Evolutionary conservation across 2,888 invertebrate genomes (phyloP).

Genomic region (Lithophane semibrunnea): DNA sequence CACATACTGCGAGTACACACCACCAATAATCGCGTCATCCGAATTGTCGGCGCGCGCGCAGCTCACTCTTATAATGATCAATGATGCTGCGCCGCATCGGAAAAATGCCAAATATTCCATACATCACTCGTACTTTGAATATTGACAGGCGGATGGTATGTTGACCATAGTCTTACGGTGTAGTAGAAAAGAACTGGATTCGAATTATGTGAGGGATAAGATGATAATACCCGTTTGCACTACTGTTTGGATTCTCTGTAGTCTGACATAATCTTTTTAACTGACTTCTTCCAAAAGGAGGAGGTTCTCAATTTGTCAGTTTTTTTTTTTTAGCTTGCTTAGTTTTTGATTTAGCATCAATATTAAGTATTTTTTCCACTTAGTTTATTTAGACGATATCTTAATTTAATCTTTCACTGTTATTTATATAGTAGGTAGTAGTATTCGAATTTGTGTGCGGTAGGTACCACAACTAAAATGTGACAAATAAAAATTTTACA

Average conservation of each 20-base stretch:
- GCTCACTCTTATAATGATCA: constrained; percentile 87
- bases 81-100: constrained; percentile 79
- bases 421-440: too few species aligned
- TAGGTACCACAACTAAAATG: too few species aligned
- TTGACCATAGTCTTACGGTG: constrained; percentile 67
- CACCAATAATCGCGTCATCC: constrained; percentile 70
- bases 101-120: constrained; percentile 90
- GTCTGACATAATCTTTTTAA: background rate
- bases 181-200: constrained; percentile 49
- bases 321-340: too few species aligned
- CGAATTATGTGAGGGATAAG: background rate
- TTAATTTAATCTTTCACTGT: too few species aligned
- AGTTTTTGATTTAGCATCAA: too few species aligned
- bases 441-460: too few species aligned
- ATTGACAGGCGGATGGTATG: constrained; percentile 84
- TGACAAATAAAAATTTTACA: too few species aligned
- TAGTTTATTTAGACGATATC: too few species aligned
- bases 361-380: too few species aligned
- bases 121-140: constrained; percentile 87
- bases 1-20: constrained; percentile 49
- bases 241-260: background rate
- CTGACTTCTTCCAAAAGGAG: too few species aligned
- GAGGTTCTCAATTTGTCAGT: too few species aligned
- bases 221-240: background rate
- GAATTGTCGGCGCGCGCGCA: constrained; percentile 74